Evolutionary conservation across 92 coral and sea anemone genomes (phyloP), one percentile per base, ranked within the genome.

Genomic region (Epizoanthus fatuus): DNA sequence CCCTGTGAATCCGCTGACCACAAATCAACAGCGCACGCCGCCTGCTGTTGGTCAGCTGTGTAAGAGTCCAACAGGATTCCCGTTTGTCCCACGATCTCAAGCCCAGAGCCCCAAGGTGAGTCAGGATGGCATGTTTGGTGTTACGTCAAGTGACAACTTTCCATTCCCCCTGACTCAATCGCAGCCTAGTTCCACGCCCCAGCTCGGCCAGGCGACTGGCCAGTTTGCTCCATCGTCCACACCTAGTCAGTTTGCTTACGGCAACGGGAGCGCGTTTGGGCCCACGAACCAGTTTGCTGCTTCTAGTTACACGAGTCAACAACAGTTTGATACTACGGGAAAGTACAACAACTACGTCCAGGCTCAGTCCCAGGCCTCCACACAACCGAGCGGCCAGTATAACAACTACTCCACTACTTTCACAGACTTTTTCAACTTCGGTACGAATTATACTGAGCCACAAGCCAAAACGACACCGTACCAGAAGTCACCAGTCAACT

Each of bases 371-470:
- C 82, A 77, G 71, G 22, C 82, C 39, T 40, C 82, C 55, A 62
- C 82, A 40, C 57, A 58, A 69, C 52, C 82, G 13, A 58, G 71
- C 15, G 56, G 22, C 70, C 82, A 59, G 40, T 65, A 77, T 13
- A 58, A 58, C 47, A 77, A 62, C 47, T 77, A 62, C 65, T 77
- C 82, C 62, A 60, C 82, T 19, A 59, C 82, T 42, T 77, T 77
- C 47, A 77, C 69, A 40, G 82, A 77, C 82, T 77, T 77, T 40
- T 77, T 77, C 9, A 62, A 77, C 57, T 77, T 77, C 37, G 82
- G 70, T 42, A 77, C 82, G 55, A 77, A 77, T 9, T 77, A 77
- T 11, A 13, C 55, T 22, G 82, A 77, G 39, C 70, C 65, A 56
- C 82, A 77, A 69, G 20, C 82, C n/a, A 49, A 49, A 19, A 19